phyloP scores from a whole-genome alignment of 2,797 vertebrate genomes.

The Hirundo rustica region DNA sequence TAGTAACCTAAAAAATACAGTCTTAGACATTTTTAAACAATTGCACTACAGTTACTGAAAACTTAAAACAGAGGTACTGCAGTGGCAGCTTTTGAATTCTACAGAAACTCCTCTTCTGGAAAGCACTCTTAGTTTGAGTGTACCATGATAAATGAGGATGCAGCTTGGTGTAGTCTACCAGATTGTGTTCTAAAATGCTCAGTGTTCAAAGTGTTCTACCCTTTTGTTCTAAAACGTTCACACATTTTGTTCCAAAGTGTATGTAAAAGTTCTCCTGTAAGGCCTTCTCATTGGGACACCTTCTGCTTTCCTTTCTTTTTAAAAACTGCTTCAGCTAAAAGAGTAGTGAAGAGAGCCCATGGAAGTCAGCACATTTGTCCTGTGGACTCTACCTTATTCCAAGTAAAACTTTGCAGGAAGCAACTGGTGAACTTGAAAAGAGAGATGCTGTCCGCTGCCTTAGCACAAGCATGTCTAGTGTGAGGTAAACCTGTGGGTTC shows the following conservation, averaged over 20 bases:
- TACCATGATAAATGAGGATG: background rate
- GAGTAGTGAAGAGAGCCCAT: background rate
- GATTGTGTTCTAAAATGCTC: background rate
- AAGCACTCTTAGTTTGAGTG: fast-evolving
- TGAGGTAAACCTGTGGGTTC: background rate
- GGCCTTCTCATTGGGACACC: fast-evolving
- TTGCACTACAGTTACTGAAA: background rate
- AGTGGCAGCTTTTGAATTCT: background rate
- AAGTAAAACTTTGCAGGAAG: background rate
- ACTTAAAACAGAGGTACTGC: background rate
- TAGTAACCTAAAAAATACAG: background rate
- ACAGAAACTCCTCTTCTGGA: background rate
- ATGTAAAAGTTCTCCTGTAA: background rate
- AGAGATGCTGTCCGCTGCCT: background rate
- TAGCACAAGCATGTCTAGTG: background rate
- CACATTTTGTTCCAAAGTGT: background rate
- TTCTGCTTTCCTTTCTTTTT: background rate
- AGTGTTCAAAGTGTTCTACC: background rate
- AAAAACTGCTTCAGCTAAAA: background rate
- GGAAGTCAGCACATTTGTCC: background rate
- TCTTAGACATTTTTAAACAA: background rate
- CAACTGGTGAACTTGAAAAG: background rate
- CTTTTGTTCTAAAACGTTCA: background rate
- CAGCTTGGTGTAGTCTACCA: background rate
- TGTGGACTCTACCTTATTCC: background rate